Conservation (phyloP, 2,888 invertebrate genomes). For the Plagodis pulveraria region DNA sequence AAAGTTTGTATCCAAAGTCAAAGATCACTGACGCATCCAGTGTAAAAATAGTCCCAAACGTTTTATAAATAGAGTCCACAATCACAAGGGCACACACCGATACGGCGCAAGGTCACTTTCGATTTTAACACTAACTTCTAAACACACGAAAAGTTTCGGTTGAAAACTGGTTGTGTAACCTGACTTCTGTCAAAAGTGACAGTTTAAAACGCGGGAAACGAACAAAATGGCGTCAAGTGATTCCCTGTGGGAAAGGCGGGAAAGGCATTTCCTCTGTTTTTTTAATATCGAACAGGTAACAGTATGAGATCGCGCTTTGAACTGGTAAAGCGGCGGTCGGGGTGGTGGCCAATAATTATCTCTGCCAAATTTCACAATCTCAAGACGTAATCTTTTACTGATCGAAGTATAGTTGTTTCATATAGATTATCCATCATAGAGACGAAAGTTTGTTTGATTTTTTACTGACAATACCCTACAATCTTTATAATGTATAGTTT, state of each 20-base stretch:
- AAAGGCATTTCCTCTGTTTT: conserved; percentile 51
- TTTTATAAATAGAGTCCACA: conserved; percentile 33
- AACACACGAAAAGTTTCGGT: conserved; percentile 3
- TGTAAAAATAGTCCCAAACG: conserved; percentile 28
- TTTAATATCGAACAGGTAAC: conserved; percentile 26
- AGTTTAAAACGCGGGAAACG: conserved; percentile 43
- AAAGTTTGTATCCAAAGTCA: conserved; percentile 35
- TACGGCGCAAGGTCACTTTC: conserved; percentile 38
- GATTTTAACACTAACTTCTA: conserved; percentile 33
- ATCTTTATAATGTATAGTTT: too few species aligned
- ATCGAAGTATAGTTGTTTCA: conserved; percentile 9
- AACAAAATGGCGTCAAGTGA: conserved; percentile 46
- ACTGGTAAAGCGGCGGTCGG: conserved; percentile 29
- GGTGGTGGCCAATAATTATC: conserved; percentile 50
- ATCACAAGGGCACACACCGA: conserved; percentile 33
- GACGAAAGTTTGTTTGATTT: too few species aligned
- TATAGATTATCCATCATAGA: too few species aligned
- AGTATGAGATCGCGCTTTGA: conserved; percentile 2
- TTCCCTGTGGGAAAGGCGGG: conserved; percentile 52
- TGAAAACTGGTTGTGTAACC: conserved; percentile 39
- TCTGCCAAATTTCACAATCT: conserved; percentile 78
- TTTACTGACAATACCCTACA: too few species aligned
- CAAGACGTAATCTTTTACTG: conserved; percentile 31
- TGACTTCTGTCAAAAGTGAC: conserved; percentile 40
- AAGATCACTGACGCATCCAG: conserved; percentile 34